Evolutionary conservation across 1,140 invertebrate genomes (phyloP).

Genomic region (Atta colombica): DNA sequence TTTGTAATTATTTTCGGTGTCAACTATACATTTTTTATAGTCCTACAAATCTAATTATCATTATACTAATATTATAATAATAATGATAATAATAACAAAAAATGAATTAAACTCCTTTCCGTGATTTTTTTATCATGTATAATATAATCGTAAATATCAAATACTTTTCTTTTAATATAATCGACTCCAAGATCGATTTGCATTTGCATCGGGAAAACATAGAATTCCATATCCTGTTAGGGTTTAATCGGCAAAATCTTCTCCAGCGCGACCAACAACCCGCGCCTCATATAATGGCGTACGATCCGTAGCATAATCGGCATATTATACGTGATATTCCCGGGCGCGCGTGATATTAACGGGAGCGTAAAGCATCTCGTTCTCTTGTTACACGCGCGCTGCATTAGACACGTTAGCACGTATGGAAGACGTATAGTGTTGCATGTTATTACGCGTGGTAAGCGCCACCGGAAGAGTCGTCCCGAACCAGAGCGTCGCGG

Average conservation of each 20-base stretch:
- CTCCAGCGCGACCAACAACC: conserved; percentile 28
- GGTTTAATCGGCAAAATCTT: conserved; percentile 51
- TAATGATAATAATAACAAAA: no score
- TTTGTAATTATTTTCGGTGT: no score
- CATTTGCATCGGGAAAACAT: background rate
- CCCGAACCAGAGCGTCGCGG: conserved; percentile 66
- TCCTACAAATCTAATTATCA: no score
- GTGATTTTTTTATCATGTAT: no score
- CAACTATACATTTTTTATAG: no score
- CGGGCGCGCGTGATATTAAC: conserved; percentile 58
- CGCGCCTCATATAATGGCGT: conserved; percentile 40
- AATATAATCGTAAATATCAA: no score
- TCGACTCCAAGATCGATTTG: no score
- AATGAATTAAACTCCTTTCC: no score
- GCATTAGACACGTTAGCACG: conserved; percentile 60
- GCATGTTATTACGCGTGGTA: conserved; percentile 45
- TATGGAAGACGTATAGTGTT: conserved; percentile 17
- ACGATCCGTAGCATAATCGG: conserved; percentile 60
- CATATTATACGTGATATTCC: conserved; percentile 57
- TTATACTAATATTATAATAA: no score
- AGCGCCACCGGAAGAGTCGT: conserved; percentile 55
- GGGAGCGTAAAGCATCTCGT: conserved; percentile 73
- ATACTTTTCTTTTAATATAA: no score
- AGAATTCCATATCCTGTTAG: conserved; percentile 42
- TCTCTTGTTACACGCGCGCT: conserved; percentile 55